Conservation (phyloP, 2,113 vertebrate species). For the Vulpes vulpes region DNA sequence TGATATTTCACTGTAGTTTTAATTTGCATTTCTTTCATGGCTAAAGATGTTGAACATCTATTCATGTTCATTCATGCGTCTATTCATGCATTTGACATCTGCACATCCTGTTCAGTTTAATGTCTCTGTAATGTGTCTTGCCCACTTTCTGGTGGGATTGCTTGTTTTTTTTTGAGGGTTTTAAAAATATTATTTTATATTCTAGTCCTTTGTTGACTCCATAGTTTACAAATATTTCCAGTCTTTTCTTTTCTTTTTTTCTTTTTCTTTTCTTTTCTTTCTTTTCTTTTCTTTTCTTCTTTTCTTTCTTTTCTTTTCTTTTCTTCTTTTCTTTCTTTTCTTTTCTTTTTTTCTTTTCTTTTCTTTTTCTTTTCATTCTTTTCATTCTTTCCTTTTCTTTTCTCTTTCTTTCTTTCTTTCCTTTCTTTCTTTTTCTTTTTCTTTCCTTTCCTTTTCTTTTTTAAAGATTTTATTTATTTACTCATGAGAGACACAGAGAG, state of each 20-base stretch:
- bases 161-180: background rate
- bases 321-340: too few species aligned
- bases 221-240: background rate
- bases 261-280: too few species aligned
- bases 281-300: too few species aligned
- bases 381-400: accelerated
- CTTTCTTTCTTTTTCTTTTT: accelerated
- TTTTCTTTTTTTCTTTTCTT: too few species aligned
- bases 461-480: too few species aligned
- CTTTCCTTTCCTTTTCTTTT: too few species aligned
- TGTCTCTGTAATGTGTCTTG: background rate
- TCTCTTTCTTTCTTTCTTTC: too few species aligned
- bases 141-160: background rate
- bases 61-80: background rate
- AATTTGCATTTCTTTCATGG: background rate
- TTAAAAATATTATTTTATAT: background rate
- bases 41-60: background rate
- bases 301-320: too few species aligned
- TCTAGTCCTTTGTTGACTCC: background rate
- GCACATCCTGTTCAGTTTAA: background rate
- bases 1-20: background rate
- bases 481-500: too few species aligned
- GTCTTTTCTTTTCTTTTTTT: background rate
- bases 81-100: background rate
- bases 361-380: too few species aligned